Percentiles rank a stretch among this genome's conserved stretches.
These are phyloP conservation scores for Trachemys scripta DNA, from an alignment of 2,113 vertebrate genomes.

Conservation along the genomic window DNA sequence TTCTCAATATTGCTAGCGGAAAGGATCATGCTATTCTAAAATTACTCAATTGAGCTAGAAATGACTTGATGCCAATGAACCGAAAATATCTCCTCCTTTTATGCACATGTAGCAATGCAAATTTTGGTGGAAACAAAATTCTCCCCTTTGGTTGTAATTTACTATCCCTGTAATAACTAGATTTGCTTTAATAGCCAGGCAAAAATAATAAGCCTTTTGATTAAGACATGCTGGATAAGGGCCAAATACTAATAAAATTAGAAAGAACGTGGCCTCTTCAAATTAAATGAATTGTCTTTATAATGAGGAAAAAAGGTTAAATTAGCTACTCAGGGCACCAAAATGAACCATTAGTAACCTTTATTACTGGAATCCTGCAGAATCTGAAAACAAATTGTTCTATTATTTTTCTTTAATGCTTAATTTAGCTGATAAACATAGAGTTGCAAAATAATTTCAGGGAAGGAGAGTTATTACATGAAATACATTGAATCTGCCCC, in stretches of 20 bases:
- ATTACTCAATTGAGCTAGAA: conserved; percentile 49
- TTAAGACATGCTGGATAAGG: conserved; percentile 69
- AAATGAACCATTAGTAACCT: conserved; percentile 58
- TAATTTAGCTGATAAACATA: conserved; percentile 58
- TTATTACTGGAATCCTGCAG: conserved; percentile 64
- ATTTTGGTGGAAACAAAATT: conserved; percentile 25
- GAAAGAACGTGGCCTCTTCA: conserved; percentile 40
- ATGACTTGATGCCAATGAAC: conserved; percentile 42
- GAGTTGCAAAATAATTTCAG: conserved; percentile 29
- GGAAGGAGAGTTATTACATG: conserved; percentile 5
- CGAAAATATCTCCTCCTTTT: conserved; percentile 53
- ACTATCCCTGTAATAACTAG: conserved; percentile 40
- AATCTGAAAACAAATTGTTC: conserved; percentile 61
- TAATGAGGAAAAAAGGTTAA: conserved; percentile 67
- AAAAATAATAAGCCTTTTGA: conserved; percentile 74
- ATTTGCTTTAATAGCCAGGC: conserved; percentile 63
- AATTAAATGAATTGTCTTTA: conserved; percentile 68
- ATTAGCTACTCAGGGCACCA: conserved; percentile 44
- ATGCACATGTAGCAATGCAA: not conserved
- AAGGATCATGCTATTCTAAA: conserved; percentile 5
- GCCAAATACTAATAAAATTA: conserved; percentile 70
- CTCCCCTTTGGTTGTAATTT: conserved; percentile 51
- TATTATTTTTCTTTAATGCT: conserved; percentile 56
- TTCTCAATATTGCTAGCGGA: not conserved
- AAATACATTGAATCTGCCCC: not conserved